Conservation (phyloP, 2,797 vertebrate genomes). For the Momotus momota region DNA sequence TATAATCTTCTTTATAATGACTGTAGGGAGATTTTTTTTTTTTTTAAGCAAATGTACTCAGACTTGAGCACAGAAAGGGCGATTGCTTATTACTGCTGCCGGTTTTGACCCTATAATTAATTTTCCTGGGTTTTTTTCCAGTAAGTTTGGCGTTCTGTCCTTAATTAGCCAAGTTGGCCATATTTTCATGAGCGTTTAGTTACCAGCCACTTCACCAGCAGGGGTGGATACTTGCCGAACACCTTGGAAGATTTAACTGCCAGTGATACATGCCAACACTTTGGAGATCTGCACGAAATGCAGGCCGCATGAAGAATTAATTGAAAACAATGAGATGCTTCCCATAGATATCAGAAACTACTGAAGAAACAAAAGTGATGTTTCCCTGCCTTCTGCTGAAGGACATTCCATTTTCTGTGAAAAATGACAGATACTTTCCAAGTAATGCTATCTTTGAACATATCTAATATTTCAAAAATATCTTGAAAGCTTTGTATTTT, state of each 20-base stretch:
- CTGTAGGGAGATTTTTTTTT: background rate
- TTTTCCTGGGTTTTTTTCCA: background rate
- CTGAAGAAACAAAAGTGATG: background rate
- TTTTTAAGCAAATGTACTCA: background rate
- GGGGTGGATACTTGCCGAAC: background rate
- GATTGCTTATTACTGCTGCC: background rate
- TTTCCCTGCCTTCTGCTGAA: conserved; percentile 3
- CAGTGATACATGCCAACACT: background rate
- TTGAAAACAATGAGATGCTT: background rate
- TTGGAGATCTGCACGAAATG: background rate
- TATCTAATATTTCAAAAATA: conserved; percentile 7
- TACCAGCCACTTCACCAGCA: background rate
- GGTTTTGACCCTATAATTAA: background rate
- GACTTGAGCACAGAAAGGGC: background rate
- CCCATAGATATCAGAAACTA: background rate
- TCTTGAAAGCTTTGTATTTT: conserved; percentile 50
- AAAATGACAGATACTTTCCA: background rate
- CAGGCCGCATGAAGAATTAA: background rate
- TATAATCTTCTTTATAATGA: background rate
- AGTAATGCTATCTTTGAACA: background rate
- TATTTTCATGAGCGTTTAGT: background rate
- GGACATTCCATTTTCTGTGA: background rate
- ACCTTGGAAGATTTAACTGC: background rate
- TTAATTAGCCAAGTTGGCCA: background rate
- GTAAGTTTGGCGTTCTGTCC: background rate